Conservation (phyloP, 2,888 invertebrate genomes). For the Drosophila subquinaria region DNA sequence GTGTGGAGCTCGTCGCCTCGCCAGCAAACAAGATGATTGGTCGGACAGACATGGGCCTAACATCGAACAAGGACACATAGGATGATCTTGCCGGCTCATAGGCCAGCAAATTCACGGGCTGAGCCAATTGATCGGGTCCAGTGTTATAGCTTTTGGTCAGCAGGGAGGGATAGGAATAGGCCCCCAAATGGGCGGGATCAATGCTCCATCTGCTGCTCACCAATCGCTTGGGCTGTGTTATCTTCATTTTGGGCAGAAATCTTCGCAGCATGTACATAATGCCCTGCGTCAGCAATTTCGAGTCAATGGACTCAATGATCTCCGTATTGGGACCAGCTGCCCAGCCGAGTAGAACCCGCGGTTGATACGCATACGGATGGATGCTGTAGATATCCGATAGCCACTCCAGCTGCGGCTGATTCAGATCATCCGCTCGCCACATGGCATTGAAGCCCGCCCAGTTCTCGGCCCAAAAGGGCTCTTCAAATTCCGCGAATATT, state of each 20-base stretch:
- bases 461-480: slow-evolving; percentile 87
- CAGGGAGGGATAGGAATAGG: slow-evolving; percentile 88
- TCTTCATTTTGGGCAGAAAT: slow-evolving; percentile 64
- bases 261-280: slow-evolving; percentile 67
- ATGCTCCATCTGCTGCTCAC: slow-evolving; percentile 88
- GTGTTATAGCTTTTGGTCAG: slow-evolving; percentile 86
- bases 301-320: slow-evolving; percentile 87
- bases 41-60: slow-evolving; percentile 63
- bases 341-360: slow-evolving; percentile 89
- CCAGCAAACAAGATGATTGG: slow-evolving; percentile 88
- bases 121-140: slow-evolving; percentile 86
- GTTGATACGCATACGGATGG: slow-evolving; percentile 88
- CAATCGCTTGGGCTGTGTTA: slow-evolving; percentile 64
- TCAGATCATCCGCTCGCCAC: slow-evolving; percentile 86
- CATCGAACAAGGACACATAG: background rate
- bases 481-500: slow-evolving; percentile 87
- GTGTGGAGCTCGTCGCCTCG: slow-evolving; percentile 88
- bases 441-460: slow-evolving; percentile 86
- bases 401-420: slow-evolving; percentile 86
- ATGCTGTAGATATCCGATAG: slow-evolving; percentile 88
- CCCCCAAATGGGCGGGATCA: slow-evolving; percentile 87
- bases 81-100: slow-evolving; percentile 6
- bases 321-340: slow-evolving; percentile 87
- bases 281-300: slow-evolving; percentile 83
- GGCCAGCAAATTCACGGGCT: slow-evolving; percentile 84